Conservation (phyloP, 2,888 invertebrate genomes). For the Eupithecia vulgata region DNA sequence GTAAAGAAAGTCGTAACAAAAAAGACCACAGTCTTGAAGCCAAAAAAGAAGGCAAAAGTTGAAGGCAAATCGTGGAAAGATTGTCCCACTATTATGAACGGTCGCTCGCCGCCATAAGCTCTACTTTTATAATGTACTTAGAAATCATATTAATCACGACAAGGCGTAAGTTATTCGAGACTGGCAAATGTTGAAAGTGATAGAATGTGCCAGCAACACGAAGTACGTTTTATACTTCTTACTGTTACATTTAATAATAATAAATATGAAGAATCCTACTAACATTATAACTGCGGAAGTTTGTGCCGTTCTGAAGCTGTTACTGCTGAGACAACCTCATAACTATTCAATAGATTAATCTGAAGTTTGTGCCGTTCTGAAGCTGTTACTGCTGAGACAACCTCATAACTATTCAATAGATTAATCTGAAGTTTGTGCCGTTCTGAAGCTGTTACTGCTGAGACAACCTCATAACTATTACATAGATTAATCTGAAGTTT, state of each 20-base stretch:
- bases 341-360: not conserved
- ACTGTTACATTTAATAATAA: not conserved
- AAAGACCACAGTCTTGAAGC: constrained; percentile 57
- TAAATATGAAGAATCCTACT: not conserved
- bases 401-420: not conserved
- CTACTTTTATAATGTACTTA: constrained; percentile 18
- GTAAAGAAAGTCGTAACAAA: constrained; percentile 71
- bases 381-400: not conserved
- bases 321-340: not conserved
- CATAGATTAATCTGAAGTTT: not conserved
- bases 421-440: not conserved
- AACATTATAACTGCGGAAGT: not conserved
- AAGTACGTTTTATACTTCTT: constrained; percentile 7
- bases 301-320: not conserved
- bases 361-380: not conserved
- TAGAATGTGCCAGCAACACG: constrained; percentile 1
- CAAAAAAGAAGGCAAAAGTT: constrained; percentile 2
- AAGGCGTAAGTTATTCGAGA: constrained; percentile 20
- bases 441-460: not conserved
- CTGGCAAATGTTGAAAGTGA: constrained; percentile 8
- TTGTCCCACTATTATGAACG: constrained; percentile 67
- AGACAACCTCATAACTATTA: not conserved
- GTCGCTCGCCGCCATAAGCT: constrained; percentile 67
- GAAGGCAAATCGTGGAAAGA: constrained; percentile 70
- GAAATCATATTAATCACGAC: constrained; percentile 31